phyloP scores from a whole-genome alignment of 2,888 invertebrate genomes.

The Anagyrus pseudococci region DNA sequence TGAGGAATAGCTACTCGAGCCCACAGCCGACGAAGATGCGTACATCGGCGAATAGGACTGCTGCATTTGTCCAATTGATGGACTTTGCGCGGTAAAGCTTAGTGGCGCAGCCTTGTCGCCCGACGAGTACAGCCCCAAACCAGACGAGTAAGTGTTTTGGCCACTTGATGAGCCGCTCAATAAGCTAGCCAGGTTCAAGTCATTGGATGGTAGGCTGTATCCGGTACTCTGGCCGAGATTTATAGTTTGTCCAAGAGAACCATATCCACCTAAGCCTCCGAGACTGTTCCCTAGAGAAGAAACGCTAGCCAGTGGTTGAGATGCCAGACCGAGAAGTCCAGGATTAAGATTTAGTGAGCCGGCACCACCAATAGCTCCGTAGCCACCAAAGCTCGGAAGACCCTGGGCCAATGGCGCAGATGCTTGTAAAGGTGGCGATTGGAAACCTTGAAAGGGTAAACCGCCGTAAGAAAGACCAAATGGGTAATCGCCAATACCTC shows the following conservation, averaged over 20 bases:
- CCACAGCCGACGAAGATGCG: slow-evolving; percentile 23
- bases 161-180: slow-evolving; percentile 31
- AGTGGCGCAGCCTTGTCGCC: slow-evolving; percentile 54
- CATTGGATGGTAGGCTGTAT: slow-evolving; percentile 2
- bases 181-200: slow-evolving; percentile 23
- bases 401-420: slow-evolving; percentile 3
- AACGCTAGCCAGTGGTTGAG: neutral
- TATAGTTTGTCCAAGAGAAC: slow-evolving; percentile 25
- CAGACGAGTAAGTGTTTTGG: slow-evolving; percentile 43
- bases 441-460: slow-evolving; percentile 18
- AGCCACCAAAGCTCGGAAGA: slow-evolving; percentile 30
- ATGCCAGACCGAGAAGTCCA: neutral
- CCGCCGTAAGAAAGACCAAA: slow-evolving; percentile 23
- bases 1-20: slow-evolving; percentile 11
- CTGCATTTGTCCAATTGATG: neutral
- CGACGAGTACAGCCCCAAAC: slow-evolving; percentile 40
- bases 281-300: neutral
- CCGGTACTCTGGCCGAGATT: slow-evolving; percentile 34
- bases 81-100: slow-evolving; percentile 44
- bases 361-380: slow-evolving; percentile 38
- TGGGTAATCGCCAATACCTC: slow-evolving; percentile 51
- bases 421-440: neutral
- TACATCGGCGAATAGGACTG: slow-evolving; percentile 31
- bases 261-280: slow-evolving; percentile 4
- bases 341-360: slow-evolving; percentile 10